A percentile compares a stretch with the other conserved stretches of the same genome.
Evolutionary conservation across 30 jellyfish, hydroid and myxozoan species (phyloP).

Genomic region (Phacellophora camtschatica): DNA sequence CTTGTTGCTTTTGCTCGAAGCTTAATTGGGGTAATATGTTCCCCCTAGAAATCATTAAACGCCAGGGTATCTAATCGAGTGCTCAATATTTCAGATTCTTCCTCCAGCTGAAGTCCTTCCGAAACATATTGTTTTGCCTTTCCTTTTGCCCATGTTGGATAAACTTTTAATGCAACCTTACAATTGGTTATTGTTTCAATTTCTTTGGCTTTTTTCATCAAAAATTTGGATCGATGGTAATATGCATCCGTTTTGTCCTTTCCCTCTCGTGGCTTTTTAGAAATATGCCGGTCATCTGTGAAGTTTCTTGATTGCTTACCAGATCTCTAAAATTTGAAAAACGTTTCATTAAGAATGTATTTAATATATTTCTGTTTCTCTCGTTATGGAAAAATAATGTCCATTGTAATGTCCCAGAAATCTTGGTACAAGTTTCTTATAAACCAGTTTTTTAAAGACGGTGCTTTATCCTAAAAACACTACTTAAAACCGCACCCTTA

Average conservation of each 20-base stretch:
- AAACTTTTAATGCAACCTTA: not conserved
- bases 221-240: not conserved
- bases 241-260: not conserved
- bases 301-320: not conserved
- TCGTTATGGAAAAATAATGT: no score
- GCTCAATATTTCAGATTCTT: not conserved
- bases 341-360: not conserved
- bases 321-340: not conserved
- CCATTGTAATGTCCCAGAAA: no score
- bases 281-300: not conserved
- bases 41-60: not conserved
- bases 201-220: not conserved
- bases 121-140: not conserved
- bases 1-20: not conserved
- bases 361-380: no score
- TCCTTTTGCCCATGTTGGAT: constrained; percentile 1
- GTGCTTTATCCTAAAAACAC: no score
- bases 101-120: not conserved
- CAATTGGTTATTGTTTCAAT: not conserved
- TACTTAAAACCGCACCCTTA: no score
- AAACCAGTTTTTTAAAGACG: no score
- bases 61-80: not conserved
- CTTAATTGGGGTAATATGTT: not conserved
- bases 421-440: no score
- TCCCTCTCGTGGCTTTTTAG: not conserved